Base-by-base conservation (phyloP, 2,888 invertebrate genomes). In the Blastobasis adustella region DNA sequence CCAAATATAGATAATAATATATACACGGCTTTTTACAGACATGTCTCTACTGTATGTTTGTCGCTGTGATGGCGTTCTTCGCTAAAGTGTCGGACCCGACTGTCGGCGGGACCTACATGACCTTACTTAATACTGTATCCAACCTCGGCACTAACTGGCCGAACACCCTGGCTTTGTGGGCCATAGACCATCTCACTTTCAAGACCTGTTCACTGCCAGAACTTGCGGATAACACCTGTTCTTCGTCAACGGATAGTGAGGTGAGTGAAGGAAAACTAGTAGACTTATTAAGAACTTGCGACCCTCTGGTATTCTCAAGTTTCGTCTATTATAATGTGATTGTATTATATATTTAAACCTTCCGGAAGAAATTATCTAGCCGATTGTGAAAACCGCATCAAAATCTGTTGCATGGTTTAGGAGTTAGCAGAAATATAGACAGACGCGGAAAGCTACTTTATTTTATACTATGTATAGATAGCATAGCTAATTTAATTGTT, bases 91-190 rank as follows among this genome's bases (percentile, higher is more conserved):
- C 98, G 55, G 99, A 99, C 78, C 98, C 98, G 0, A 90, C 94
- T 0, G 97, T 99, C 0, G 99, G 99, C 2, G 98, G 99, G 5
- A 99, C 99, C 0, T 99, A 99, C 77, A 99, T 99, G 99, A 99
- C 99, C 0, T 90, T 99, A 49, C 89, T 99, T 10, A 99, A 99
- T 78, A 99, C 99, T 0, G 90, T 99, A 36, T 92, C 94, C 47
- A 99, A 99, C 89, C 90, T 99, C 54, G 99, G 99, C n/a, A 97
- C 97, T 5, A 98, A 98, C 74, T 99, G 98, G 99, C 98, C 99
- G 0, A 92, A 94, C 54, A 98, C 98, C 0, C 87, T 97, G 4
- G 94, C 97, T 0, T 90, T 98, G 5, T 98, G 96, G 94, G 90
- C 96, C 54, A 97, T 98, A 4, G 98, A 98, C 82, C 91, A 93